A percentile compares a stretch with the other conserved stretches of the same genome.
These are phyloP conservation scores for Diogma glabrata DNA, from an alignment of 2,888 invertebrate species.

Conservation along the genomic window DNA sequence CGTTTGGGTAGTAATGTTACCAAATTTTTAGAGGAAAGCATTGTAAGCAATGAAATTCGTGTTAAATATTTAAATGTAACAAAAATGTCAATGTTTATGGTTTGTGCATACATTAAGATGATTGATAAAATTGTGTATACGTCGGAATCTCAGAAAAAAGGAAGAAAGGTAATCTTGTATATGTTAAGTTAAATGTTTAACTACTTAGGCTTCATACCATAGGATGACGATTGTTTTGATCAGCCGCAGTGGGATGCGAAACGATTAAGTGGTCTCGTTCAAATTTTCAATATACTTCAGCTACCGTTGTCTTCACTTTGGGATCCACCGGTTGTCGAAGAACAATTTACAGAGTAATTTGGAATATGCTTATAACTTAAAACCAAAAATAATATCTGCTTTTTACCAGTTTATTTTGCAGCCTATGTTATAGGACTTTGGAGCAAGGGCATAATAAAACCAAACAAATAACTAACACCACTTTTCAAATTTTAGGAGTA, in stretches of 20 bases:
- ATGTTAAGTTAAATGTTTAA: not conserved
- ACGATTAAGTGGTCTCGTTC: conserved; percentile 51
- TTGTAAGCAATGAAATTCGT: conserved; percentile 29
- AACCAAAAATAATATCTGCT: no score
- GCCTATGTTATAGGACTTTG: conserved; percentile 33
- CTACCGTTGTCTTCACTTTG: conserved; percentile 62
- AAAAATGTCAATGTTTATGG: conserved; percentile 68
- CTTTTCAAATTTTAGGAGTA: conserved; percentile 68
- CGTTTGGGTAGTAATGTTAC: conserved; percentile 44
- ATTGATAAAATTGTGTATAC: conserved; percentile 38
- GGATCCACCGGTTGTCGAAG: conserved; percentile 73
- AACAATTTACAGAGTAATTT: conserved; percentile 68
- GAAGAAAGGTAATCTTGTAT: conserved; percentile 28
- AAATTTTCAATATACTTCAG: conserved; percentile 54
- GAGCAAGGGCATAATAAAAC: conserved; percentile 41
- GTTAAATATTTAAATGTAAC: conserved; percentile 51
- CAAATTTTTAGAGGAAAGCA: conserved; percentile 41
- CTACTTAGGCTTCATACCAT: not conserved
- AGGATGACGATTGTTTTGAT: conserved; percentile 32
- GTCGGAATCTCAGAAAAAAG: conserved; percentile 27
- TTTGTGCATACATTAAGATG: conserved; percentile 45
- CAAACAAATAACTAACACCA: conserved; percentile 52
- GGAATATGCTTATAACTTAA: no score
- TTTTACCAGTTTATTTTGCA: conserved; percentile 41
- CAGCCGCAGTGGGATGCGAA: conserved; percentile 52